Conservation (phyloP, 1,140 invertebrate genomes). For the Hesperophylax magnus region DNA sequence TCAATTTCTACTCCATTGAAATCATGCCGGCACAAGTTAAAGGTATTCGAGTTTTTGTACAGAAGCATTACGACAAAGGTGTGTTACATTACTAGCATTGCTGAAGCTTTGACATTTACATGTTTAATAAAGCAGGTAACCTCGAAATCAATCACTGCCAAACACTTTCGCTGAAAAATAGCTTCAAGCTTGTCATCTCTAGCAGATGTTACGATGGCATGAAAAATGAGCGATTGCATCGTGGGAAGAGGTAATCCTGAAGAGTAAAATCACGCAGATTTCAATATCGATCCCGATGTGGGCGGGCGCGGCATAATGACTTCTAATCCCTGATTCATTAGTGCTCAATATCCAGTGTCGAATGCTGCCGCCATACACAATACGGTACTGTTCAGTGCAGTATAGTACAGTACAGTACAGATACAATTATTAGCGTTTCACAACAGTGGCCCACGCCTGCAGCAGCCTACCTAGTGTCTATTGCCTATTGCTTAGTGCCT, state of each 20-base stretch:
- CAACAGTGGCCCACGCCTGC: slow-evolving; percentile 38
- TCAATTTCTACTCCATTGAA: no score
- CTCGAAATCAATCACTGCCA: slow-evolving; percentile 38
- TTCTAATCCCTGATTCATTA: slow-evolving; percentile 41
- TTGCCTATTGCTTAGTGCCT: no score
- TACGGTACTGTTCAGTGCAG: background rate
- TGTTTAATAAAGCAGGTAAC: slow-evolving; percentile 24
- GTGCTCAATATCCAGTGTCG: slow-evolving; percentile 36
- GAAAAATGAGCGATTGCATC: slow-evolving; percentile 9
- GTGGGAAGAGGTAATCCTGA: slow-evolving; percentile 20
- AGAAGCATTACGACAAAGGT: slow-evolving; percentile 1
- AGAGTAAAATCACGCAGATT: slow-evolving; percentile 9
- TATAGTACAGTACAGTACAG: background rate
- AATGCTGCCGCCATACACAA: slow-evolving; percentile 9
- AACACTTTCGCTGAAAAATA: slow-evolving; percentile 27
- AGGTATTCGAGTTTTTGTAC: background rate
- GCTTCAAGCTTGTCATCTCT: slow-evolving; percentile 18
- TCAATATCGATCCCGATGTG: slow-evolving; percentile 27
- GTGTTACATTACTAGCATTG: background rate
- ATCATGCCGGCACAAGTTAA: no score
- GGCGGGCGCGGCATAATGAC: slow-evolving; percentile 32
- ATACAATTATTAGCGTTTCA: slow-evolving; percentile 2
- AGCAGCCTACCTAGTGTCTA: background rate
- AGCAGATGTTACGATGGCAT: slow-evolving; percentile 8
- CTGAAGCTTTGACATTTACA: slow-evolving; percentile 7